These are phyloP conservation scores for Callipepla squamata DNA, from an alignment of 2,113 vertebrate genomes.

Conservation along the genomic window DNA sequence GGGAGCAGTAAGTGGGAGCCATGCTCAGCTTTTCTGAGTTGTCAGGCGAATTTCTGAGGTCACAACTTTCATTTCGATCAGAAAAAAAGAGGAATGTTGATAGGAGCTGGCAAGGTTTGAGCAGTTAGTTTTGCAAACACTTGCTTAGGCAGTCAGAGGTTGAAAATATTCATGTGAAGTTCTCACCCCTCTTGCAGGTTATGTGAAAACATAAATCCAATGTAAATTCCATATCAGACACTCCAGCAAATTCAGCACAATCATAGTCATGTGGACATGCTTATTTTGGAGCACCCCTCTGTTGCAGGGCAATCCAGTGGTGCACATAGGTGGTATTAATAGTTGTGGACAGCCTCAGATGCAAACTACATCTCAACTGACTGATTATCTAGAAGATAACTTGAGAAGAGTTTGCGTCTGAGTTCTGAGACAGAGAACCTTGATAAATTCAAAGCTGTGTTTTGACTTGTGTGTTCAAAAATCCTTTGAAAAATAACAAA, in stretches of 20 bases:
- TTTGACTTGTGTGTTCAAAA: not conserved
- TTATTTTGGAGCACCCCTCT: accelerated
- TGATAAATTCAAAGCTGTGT: not conserved
- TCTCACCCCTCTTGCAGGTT: not conserved
- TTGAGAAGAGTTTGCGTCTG: not conserved
- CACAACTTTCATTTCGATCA: not conserved
- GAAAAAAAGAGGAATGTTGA: not conserved
- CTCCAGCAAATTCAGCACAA: not conserved
- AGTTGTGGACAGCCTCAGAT: not conserved
- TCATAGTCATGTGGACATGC: accelerated
- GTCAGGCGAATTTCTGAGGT: not conserved
- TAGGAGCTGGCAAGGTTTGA: not conserved
- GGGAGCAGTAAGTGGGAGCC: not conserved
- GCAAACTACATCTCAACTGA: not conserved
- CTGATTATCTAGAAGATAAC: not conserved
- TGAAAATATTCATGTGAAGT: not conserved
- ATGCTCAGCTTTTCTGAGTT: not conserved
- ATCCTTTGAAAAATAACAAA: not conserved
- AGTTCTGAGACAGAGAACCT: not conserved
- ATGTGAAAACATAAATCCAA: not conserved
- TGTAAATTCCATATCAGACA: not conserved
- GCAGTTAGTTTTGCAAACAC: not conserved
- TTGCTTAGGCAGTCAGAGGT: not conserved
- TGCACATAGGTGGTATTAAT: not conserved
- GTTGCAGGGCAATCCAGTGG: not conserved